These are phyloP conservation scores for Oriolus oriolus DNA, from an alignment of 2,113 vertebrate genomes.

Conservation along the genomic window DNA sequence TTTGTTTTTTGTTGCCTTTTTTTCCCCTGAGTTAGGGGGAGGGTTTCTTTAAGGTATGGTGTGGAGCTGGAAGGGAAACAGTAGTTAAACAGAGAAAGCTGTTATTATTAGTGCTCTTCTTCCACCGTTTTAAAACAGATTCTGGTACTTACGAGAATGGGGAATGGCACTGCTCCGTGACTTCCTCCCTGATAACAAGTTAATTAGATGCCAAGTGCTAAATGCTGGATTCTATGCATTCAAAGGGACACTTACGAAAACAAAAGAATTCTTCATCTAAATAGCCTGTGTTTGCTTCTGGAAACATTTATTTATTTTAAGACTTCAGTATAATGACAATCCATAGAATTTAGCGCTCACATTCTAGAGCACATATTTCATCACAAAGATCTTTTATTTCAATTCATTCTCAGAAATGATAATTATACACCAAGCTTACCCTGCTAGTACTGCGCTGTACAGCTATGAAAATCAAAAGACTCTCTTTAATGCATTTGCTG, in stretches of 20 bases:
- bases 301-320: slow-evolving; percentile 5
- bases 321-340: slow-evolving; percentile 3
- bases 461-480: neutral
- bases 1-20: neutral
- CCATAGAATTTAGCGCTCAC: neutral
- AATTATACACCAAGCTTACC: neutral
- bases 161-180: neutral
- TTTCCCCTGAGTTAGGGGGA: neutral
- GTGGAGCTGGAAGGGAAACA: slow-evolving; percentile 33
- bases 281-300: neutral
- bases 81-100: slow-evolving; percentile 44
- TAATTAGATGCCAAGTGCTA: slow-evolving; percentile 60
- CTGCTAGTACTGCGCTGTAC: neutral
- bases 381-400: neutral
- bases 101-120: slow-evolving; percentile 42
- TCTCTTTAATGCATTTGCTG: neutral
- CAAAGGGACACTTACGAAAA: neutral
- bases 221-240: slow-evolving; percentile 15
- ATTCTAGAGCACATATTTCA: neutral
- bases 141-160: slow-evolving; percentile 28
- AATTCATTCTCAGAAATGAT: neutral
- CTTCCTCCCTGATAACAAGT: slow-evolving; percentile 43
- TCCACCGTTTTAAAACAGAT: slow-evolving; percentile 60
- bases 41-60: neutral
- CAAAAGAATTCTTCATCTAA: slow-evolving; percentile 32